These are phyloP conservation scores for Oncorhynchus keta DNA, from an alignment of 2,113 vertebrate genomes.

Conservation along the genomic window DNA sequence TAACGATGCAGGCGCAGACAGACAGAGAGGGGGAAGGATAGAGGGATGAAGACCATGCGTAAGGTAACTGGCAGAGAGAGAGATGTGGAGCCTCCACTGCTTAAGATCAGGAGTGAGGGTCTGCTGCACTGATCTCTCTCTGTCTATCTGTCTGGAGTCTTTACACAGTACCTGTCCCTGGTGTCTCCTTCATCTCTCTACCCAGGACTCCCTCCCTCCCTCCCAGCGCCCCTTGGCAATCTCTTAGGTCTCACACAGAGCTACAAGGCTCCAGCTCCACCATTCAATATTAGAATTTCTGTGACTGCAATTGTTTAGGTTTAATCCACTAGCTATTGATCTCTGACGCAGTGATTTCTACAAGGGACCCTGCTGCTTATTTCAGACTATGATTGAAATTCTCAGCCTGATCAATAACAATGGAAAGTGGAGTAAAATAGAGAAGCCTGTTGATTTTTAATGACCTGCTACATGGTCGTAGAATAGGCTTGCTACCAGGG, in stretches of 20 bases:
- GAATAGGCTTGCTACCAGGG: not conserved
- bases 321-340: conserved; percentile 82
- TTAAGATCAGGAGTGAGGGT: not conserved
- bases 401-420: conserved; percentile 64
- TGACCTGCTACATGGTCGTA: conserved; percentile 35
- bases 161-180: not conserved
- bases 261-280: conserved; percentile 27
- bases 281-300: conserved; percentile 69
- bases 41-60: not conserved
- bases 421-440: conserved; percentile 56
- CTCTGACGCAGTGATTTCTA: conserved; percentile 68
- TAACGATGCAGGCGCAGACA: too few relatives aligned
- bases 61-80: not conserved
- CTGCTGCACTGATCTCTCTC: not conserved
- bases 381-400: conserved; percentile 71
- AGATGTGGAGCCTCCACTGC: not conserved
- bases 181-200: not conserved
- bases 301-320: conserved; percentile 77
- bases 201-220: not conserved
- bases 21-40: not conserved
- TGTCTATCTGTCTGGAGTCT: not conserved
- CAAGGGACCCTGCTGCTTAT: conserved; percentile 64
- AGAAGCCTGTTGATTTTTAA: conserved; percentile 56
- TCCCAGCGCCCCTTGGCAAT: conserved; percentile 32
- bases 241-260: conserved; percentile 46